A percentile compares a stretch with the other conserved stretches of the same genome.
Evolutionary conservation across 2,797 vertebrate genomes (phyloP).

Genomic region (Pseudopleuronectes americanus): DNA sequence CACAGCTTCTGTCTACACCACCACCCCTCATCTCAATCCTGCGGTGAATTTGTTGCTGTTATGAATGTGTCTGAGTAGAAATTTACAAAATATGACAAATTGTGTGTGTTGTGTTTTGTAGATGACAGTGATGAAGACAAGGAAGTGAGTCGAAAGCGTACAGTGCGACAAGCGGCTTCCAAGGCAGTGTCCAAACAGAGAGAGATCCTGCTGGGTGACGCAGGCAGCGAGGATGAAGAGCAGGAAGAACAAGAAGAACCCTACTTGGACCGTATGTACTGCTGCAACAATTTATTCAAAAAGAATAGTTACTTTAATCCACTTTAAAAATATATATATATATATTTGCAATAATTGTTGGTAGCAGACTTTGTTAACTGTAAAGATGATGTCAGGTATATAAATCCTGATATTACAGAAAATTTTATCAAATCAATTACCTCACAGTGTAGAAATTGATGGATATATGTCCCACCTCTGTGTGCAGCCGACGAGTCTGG

Average conservation of each 20-base stretch:
- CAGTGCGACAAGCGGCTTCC: conserved; percentile 95
- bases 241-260: conserved; percentile 91
- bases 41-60: no score
- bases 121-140: conserved; percentile 96
- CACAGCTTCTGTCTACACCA: no score
- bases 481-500: conserved; percentile 84
- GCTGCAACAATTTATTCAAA: background rate
- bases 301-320: background rate
- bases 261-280: conserved; percentile 91
- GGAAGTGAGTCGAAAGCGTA: conserved; percentile 95
- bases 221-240: conserved; percentile 95
- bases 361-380: no score
- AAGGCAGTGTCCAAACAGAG: conserved; percentile 98
- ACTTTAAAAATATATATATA: no score
- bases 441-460: no score
- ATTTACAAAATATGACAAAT: no score
- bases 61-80: no score
- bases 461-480: background rate
- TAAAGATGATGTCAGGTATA: no score
- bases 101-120: conserved; percentile 9
- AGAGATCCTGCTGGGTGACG: conserved; percentile 96
- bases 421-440: no score
- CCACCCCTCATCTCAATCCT: no score
- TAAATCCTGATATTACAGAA: no score
- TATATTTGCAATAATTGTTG: background rate